Percentiles rank a stretch among this genome's conserved stretches.
phyloP scores from a whole-genome alignment of 2,113 vertebrate genomes.

The Loxodonta africana region DNA sequence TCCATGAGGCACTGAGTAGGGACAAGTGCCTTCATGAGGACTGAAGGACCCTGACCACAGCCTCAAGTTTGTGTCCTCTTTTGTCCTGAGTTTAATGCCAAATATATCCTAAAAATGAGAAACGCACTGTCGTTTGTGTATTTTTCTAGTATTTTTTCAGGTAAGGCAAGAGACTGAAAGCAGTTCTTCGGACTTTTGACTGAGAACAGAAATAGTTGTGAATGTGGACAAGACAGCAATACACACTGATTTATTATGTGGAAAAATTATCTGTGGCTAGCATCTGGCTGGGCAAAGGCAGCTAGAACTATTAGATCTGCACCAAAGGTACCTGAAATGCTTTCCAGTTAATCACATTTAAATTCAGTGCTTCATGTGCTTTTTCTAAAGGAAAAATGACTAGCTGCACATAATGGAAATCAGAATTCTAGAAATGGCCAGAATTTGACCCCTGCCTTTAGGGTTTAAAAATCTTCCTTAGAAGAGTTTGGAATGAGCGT shows the following conservation, averaged over 20 bases:
- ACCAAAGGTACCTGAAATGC: background rate
- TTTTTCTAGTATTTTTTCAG: conserved; percentile 77
- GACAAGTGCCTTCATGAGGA: background rate
- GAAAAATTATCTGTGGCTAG: conserved; percentile 37
- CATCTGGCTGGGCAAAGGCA: background rate
- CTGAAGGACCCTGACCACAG: conserved; percentile 51
- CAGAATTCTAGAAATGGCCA: background rate
- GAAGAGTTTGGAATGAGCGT: background rate
- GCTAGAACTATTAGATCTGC: background rate
- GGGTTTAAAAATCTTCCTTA: background rate
- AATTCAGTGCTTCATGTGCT: background rate
- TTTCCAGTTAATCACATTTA: background rate
- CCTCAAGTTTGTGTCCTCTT: conserved; percentile 29
- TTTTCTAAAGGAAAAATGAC: conserved; percentile 32
- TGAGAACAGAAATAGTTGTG: conserved; percentile 67
- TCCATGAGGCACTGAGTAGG: background rate
- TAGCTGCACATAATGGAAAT: conserved; percentile 6
- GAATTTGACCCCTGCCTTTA: background rate
- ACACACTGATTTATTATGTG: background rate
- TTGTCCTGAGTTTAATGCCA: conserved; percentile 62
- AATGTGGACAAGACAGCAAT: conserved; percentile 59
- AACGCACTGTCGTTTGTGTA: conserved; percentile 63
- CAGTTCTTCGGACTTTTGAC: conserved; percentile 43
- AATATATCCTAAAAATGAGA: conserved; percentile 65
- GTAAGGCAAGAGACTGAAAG: conserved; percentile 67